Conservation (phyloP, 2,888 invertebrate genomes). For the Hirtodrosophila duncani region DNA sequence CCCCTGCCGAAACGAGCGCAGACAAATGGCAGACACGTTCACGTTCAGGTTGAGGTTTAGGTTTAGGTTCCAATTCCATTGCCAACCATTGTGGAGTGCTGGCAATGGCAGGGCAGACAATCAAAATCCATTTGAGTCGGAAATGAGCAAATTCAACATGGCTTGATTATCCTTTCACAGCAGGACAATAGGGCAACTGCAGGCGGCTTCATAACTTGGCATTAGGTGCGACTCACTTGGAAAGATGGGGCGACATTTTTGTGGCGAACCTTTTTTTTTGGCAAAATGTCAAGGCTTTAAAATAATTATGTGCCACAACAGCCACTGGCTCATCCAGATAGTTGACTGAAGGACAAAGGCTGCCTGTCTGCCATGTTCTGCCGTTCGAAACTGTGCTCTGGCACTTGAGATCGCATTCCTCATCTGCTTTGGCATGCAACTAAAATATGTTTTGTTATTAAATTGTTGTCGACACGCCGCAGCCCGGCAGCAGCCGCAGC, state of each 20-base stretch:
- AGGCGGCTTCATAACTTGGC: constrained; percentile 28
- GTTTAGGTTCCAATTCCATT: constrained; percentile 7
- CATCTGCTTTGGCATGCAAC: constrained; percentile 63
- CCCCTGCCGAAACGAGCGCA: constrained; percentile 57
- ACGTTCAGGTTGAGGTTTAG: constrained; percentile 29
- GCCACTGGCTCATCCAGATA: constrained; percentile 8
- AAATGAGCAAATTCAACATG: constrained; percentile 67
- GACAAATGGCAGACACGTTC: constrained; percentile 70
- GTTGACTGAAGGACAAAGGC: background rate
- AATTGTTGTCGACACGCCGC: constrained; percentile 62
- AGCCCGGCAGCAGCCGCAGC: constrained; percentile 15
- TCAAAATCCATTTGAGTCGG: constrained; percentile 72
- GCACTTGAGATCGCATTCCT: constrained; percentile 52
- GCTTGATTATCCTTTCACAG: constrained; percentile 24
- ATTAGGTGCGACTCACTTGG: constrained; percentile 1
- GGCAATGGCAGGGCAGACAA: constrained; percentile 51
- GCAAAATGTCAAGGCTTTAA: constrained; percentile 62
- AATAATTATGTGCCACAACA: constrained; percentile 31
- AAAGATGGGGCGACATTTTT: constrained; percentile 15
- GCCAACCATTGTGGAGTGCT: background rate
- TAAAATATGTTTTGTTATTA: constrained; percentile 71
- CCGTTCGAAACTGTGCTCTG: constrained; percentile 40
- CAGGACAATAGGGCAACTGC: constrained; percentile 9
- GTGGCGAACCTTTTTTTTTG: constrained; percentile 26
- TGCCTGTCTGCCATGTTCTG: constrained; percentile 16